A percentile compares a stretch with the other conserved stretches of the same genome.
Evolutionary conservation across 2,888 invertebrate genomes (phyloP).

Genomic region (Dasypolia templi): DNA sequence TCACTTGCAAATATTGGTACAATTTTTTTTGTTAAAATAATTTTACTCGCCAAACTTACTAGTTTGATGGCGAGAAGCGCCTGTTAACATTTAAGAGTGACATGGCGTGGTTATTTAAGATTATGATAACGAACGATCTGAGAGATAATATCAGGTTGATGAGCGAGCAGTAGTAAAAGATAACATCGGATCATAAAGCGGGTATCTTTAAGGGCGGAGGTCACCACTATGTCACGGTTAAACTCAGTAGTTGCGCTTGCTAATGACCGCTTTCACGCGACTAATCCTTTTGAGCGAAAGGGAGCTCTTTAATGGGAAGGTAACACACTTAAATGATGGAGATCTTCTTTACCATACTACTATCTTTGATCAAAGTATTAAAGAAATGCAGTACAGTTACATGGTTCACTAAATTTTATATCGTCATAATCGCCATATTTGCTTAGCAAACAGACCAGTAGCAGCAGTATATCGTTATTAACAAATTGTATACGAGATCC

Average conservation of each 20-base stretch:
- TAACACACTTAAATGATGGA: conserved; percentile 26
- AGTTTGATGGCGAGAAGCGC: too few relatives aligned
- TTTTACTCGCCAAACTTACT: too few relatives aligned
- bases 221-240: conserved; percentile 28
- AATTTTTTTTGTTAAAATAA: too few relatives aligned
- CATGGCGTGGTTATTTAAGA: neutral
- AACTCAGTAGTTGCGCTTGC: conserved; percentile 35
- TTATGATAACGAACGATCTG: conserved; percentile 11
- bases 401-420: conserved; percentile 5
- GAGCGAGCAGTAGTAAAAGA: conserved; percentile 18
- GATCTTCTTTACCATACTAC: conserved; percentile 10
- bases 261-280: conserved; percentile 43
- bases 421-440: conserved; percentile 10
- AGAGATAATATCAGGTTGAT: conserved; percentile 23
- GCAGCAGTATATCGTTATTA: conserved; percentile 35
- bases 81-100: too few relatives aligned
- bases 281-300: conserved; percentile 41
- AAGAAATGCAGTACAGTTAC: neutral
- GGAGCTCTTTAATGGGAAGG: conserved; percentile 16
- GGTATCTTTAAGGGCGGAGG: conserved; percentile 41
- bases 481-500: conserved; percentile 10
- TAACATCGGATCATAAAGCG: conserved; percentile 31
- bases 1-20: too few relatives aligned
- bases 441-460: conserved; percentile 10
- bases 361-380: neutral